Conservation (phyloP, 1,140 invertebrate species). For the Penaeus vannamei region DNA sequence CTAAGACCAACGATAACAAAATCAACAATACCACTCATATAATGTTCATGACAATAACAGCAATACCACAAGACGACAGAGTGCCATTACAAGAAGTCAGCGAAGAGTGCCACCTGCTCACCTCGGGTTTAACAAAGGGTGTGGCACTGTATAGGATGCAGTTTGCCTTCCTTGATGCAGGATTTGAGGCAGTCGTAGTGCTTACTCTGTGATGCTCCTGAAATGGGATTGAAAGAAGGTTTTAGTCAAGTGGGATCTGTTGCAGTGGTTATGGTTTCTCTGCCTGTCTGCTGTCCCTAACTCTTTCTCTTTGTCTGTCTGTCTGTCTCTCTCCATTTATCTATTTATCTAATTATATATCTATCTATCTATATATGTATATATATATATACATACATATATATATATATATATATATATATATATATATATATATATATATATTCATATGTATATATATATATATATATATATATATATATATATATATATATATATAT, state of each 20-base stretch:
- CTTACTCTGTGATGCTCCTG: constrained; percentile 66
- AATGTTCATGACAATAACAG: too few relatives aligned
- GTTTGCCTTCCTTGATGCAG: constrained; percentile 63
- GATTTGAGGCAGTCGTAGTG: constrained; percentile 64
- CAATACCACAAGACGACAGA: too few relatives aligned
- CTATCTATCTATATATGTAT: neutral
- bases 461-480: too few relatives aligned
- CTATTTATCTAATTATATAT: neutral
- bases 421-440: too few relatives aligned
- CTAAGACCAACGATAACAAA: too few relatives aligned
- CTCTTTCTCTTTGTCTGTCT: neutral
- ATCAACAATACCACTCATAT: too few relatives aligned
- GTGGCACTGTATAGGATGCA: constrained; percentile 66
- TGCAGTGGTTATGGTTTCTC: neutral
- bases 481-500: too few relatives aligned
- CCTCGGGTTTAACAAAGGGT: constrained; percentile 57
- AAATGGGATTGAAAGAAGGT: neutral
- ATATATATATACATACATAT: constrained; percentile 12
- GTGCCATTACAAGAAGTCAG: neutral
- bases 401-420: neutral
- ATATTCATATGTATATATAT: too few relatives aligned
- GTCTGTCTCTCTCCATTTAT: neutral
- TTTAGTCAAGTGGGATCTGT: neutral
- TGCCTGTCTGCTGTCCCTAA: neutral
- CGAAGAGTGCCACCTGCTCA: neutral